Evolutionary conservation across 2,113 vertebrate genomes (phyloP), one percentile per base, ranked within the genome.

Genomic region (Phycodurus eques): DNA sequence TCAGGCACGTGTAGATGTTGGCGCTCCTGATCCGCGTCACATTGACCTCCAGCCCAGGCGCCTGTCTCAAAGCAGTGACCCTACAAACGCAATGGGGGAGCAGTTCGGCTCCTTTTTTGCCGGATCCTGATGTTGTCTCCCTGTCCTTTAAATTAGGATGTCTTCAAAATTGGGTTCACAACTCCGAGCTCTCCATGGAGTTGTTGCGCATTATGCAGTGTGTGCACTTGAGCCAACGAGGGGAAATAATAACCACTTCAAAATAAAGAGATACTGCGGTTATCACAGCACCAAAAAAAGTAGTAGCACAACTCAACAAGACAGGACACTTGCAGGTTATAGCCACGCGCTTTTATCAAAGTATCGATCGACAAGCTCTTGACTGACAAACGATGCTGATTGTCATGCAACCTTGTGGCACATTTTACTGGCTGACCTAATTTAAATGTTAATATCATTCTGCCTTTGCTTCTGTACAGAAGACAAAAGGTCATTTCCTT

Each of bases 1-100:
- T 91, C 88, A 90, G 88, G 88, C 77, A 80, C 77, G 89, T 84
- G 87, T 88, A 87, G 86, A 90, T 83, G 63, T 88, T 15, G 61
- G 66, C 76, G 71, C 79, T 82, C 78, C 76, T 77, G 83, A 85
- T 88, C 78, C 77, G 57, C 74, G 86, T 88, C 77, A 70, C 67
- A 6, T 73, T 70, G 80, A 87, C 80, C 81, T 68, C 70, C 69
- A 80, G 79, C 87, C 85, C 80, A 12, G 57, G 65, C 83, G 35
- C 15, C 72, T 79, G 68, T 74, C 77, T 84, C 81, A 57, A 62
- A 88, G 81, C 80, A 79, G 68, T 87, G 89, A 92, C 87, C 89
- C 85, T 73, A 73, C 72, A 80, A 75, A 75, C 51, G 72, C 31
- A 17, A 60, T 3, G 22, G 5, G 6, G 59, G 22, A 1, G 56